phyloP scores from a whole-genome alignment of 2,113 vertebrate genomes.

The Puntigrus tetrazona region DNA sequence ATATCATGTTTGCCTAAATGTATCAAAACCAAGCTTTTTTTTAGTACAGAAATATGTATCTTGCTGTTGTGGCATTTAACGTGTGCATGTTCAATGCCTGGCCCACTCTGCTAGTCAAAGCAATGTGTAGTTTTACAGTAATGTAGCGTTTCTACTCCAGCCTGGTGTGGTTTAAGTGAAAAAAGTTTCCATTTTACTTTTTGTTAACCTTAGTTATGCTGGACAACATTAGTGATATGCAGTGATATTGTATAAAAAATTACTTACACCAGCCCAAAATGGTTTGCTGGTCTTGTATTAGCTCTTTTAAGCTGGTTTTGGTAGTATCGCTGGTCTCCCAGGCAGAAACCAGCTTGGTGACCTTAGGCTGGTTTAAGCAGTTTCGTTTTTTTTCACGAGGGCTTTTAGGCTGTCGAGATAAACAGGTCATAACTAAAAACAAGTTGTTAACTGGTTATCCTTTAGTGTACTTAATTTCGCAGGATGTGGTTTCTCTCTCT shows the following conservation, averaged over 20 bases:
- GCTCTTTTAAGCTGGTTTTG: not conserved
- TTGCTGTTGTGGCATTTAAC: conserved; percentile 71
- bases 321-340: not conserved
- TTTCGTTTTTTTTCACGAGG: not conserved
- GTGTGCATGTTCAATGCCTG: conserved; percentile 62
- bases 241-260: not conserved
- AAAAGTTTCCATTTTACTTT: not conserved
- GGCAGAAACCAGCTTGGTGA: not conserved
- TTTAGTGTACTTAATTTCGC: not conserved
- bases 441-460: not conserved
- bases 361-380: not conserved
- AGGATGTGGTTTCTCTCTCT: not conserved
- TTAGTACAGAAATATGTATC: conserved; percentile 69
- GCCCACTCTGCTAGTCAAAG: conserved; percentile 51
- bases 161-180: not conserved
- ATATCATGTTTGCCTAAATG: conserved; percentile 77
- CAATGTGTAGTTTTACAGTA: conserved; percentile 58
- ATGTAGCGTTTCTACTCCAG: conserved; percentile 64
- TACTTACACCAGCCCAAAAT: not conserved
- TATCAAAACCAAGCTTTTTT: conserved; percentile 71
- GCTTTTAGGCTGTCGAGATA: not conserved
- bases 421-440: not conserved
- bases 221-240: not conserved
- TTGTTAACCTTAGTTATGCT: not conserved
- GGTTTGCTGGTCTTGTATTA: not conserved